These are phyloP conservation scores for Eristalis intricaria DNA, from an alignment of 2,888 invertebrate species.

Conservation along the genomic window DNA sequence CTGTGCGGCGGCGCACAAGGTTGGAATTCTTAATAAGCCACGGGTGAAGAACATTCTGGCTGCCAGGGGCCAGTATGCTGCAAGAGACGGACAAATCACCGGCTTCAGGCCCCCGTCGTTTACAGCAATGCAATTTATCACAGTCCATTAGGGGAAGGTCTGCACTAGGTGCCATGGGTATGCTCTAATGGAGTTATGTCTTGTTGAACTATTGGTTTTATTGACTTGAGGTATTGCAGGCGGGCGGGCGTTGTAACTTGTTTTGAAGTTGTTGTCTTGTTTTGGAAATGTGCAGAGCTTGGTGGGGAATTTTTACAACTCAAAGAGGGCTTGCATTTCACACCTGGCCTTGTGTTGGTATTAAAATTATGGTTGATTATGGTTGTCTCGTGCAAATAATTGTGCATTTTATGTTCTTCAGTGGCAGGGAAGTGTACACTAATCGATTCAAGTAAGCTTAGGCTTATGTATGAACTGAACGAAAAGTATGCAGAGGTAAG, in stretches of 20 bases:
- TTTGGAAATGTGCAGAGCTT: background rate
- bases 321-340: background rate
- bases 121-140: background rate
- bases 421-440: no score
- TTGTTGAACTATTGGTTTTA: background rate
- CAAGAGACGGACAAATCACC: conserved; percentile 1
- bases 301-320: background rate
- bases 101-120: background rate
- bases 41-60: conserved; percentile 38
- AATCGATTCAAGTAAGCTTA: no score
- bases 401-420: no score
- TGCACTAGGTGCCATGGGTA: background rate
- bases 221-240: background rate
- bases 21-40: conserved; percentile 43
- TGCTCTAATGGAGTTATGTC: background rate
- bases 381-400: background rate
- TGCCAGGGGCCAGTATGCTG: background rate
- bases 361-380: background rate
- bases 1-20: conserved; percentile 47
- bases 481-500: no score
- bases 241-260: background rate
- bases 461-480: no score
- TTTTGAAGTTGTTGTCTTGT: background rate
- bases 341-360: background rate
- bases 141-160: background rate